Evolutionary conservation across 2,888 invertebrate genomes (phyloP), one percentile per base, ranked within the genome.

Genomic region (Electrophaes corylata): DNA sequence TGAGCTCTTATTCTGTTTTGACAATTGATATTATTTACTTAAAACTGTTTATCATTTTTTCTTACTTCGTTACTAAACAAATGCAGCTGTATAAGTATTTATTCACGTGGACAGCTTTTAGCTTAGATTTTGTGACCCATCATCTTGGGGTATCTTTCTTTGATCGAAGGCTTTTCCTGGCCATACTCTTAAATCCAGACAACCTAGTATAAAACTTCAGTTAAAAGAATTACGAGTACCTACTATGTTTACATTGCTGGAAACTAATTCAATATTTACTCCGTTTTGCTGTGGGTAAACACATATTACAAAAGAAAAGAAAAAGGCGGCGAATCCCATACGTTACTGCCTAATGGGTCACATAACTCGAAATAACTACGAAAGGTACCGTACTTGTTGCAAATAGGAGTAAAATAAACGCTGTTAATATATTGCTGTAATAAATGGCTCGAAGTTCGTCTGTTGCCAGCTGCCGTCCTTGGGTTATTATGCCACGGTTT

Each of bases 371-470:
- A 37, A 47, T 55, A 51, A 55, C 50, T 59, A 37, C 50, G 58
- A 43, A 58, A 73, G 72, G 54, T 58, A 47, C 60, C 55, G 57
- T 64, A 64, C 64, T 64, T 66, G 64, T 66, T 66, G 65, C 66
- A 65, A 64, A 63, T 60, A 56, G 46, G 45, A 50, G 52, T 43
- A 50, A 62, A 66, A 61, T 64, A 66, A 66, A 66, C 55, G 61
- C 46, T 48, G 57, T 64, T 63, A 53, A 72, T 70, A 75, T 71
- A 71, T 72, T 60, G 69, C 67, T 57, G 63, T 61, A 65, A 56
- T 71, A 72, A 73, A 71, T 66, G 74, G 67, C 70, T 70, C 73
- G 70, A 75, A 77, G 72, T 75, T 60, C n/a, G 35, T 73, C 64
- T 67, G 48, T 26, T 59, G 44, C 56, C 50, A 57, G 18, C 56